Percentiles rank a stretch among this genome's conserved stretches.
phyloP scores from a whole-genome alignment of 2,797 vertebrate species.

The Chromobotia macracanthus region DNA sequence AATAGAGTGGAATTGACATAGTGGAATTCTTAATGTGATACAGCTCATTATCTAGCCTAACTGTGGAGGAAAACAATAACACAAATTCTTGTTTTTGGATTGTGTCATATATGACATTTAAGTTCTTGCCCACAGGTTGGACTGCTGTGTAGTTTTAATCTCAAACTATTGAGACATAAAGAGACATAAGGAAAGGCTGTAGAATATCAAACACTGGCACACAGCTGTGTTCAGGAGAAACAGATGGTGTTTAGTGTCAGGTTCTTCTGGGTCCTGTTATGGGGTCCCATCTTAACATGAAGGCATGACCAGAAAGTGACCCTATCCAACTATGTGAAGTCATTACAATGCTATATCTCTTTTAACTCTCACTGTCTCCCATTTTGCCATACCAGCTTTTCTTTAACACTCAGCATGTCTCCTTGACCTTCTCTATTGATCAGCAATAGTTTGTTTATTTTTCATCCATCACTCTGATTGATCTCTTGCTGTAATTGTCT shows the following conservation, averaged over 20 bases:
- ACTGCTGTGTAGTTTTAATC: neutral
- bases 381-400: neutral
- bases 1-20: neutral
- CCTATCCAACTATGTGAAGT: constrained; percentile 26
- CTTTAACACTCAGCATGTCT: constrained; percentile 1
- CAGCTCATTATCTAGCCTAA: neutral
- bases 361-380: neutral
- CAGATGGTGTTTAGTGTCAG: constrained; percentile 34
- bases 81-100: neutral
- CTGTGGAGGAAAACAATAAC: neutral
- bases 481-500: constrained; percentile 6
- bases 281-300: constrained; percentile 2
- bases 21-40: neutral
- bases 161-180: neutral
- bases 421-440: constrained; percentile 26
- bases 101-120: neutral
- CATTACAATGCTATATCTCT: constrained; percentile 5
- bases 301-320: constrained; percentile 11
- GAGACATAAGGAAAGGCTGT: neutral
- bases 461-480: constrained; percentile 28
- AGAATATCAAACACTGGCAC: constrained; percentile 9
- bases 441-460: constrained; percentile 35
- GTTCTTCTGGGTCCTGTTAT: constrained; percentile 33
- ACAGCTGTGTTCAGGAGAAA: constrained; percentile 17
- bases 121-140: neutral